These are phyloP conservation scores for Macrotis lagotis DNA, from an alignment of 2,113 vertebrate genomes.

Conservation along the genomic window DNA sequence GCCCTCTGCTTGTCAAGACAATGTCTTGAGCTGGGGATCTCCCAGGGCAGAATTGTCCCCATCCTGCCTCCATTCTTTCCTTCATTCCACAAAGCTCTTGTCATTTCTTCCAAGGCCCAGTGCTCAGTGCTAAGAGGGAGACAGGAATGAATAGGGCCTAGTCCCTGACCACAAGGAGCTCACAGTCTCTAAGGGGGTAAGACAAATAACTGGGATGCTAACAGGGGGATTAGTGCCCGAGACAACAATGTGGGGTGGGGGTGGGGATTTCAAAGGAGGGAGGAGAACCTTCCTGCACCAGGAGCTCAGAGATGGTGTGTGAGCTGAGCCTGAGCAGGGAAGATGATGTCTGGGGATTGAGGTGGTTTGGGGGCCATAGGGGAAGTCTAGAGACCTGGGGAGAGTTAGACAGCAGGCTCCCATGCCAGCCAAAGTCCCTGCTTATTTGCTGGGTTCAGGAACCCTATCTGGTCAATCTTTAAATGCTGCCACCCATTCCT, in stretches of 20 bases:
- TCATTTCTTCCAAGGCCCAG: background rate
- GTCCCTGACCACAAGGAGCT: background rate
- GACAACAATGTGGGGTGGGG: background rate
- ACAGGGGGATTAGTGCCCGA: background rate
- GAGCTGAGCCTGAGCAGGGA: background rate
- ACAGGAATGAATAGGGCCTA: background rate
- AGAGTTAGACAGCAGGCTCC: background rate
- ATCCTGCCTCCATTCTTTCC: background rate
- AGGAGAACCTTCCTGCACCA: background rate
- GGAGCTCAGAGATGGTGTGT: background rate
- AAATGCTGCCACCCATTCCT: background rate
- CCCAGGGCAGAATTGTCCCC: background rate
- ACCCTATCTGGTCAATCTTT: background rate
- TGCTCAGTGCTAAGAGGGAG: background rate
- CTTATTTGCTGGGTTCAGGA: background rate
- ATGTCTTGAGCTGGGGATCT: background rate
- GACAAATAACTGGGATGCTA: background rate
- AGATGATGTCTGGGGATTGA: background rate
- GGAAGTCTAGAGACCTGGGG: background rate
- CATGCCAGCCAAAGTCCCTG: background rate
- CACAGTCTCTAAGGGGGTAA: background rate
- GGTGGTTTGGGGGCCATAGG: background rate
- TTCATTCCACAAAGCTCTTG: background rate
- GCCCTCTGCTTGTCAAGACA: background rate
- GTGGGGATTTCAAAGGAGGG: accelerated